These are phyloP conservation scores for Escarpia spicata DNA, from an alignment of 2,888 invertebrate species.

Conservation along the genomic window DNA sequence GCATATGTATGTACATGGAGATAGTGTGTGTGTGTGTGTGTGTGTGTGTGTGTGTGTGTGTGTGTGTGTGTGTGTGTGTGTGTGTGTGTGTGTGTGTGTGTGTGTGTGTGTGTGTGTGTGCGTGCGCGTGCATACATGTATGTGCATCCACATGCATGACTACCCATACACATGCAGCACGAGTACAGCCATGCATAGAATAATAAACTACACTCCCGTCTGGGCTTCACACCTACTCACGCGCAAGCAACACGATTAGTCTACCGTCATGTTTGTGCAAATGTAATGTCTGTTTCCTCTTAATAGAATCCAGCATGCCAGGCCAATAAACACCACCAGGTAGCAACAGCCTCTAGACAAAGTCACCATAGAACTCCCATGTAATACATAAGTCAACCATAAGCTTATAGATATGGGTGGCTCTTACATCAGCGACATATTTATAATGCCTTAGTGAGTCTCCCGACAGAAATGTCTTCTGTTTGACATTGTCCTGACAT, in stretches of 20 bases:
- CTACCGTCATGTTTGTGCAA: not conserved
- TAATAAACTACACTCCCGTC: not conserved
- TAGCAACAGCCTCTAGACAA: not conserved
- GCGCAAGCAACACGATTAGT: not conserved
- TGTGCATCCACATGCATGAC: not conserved
- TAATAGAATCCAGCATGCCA: not conserved
- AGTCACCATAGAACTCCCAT: not conserved
- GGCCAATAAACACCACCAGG: not conserved
- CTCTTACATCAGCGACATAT: no score
- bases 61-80: no score
- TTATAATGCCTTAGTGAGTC: no score
- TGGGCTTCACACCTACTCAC: not conserved
- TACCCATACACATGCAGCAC: not conserved
- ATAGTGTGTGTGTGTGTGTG: no score
- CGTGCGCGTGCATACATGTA: not conserved
- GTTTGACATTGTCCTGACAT: no score
- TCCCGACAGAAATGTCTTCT: no score
- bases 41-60: no score
- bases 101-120: no score
- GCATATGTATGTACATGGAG: no score
- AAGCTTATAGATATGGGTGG: not conserved
- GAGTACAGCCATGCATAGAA: not conserved
- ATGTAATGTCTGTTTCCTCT: not conserved
- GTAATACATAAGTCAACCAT: not conserved
- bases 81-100: no score